Percentiles rank a stretch among this genome's conserved stretches.
Evolutionary conservation across 1,140 invertebrate genomes (phyloP).

Genomic region (Bombus waltoni): DNA sequence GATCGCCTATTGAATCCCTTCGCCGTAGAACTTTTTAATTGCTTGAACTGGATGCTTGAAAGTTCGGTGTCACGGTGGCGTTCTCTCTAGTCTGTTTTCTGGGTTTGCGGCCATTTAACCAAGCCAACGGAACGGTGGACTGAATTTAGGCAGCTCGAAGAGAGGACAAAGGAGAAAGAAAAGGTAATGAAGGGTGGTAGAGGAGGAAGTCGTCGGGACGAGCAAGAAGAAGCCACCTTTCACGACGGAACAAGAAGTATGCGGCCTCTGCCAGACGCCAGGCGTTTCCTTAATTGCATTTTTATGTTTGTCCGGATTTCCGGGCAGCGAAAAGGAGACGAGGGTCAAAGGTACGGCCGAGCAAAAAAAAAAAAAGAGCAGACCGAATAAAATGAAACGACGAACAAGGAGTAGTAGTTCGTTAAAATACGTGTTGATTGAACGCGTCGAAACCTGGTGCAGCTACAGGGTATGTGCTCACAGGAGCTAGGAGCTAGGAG

Average conservation of each 20-base stretch:
- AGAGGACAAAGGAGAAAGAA: neutral
- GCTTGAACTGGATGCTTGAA: neutral
- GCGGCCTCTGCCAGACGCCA: constrained; percentile 54
- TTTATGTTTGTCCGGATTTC: constrained; percentile 77
- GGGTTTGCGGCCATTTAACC: constrained; percentile 25
- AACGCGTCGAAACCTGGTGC: neutral
- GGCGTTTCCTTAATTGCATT: constrained; percentile 81
- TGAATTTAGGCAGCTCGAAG: constrained; percentile 31
- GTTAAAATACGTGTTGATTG: constrained; percentile 55
- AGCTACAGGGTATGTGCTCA: neutral
- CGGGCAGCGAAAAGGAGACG: constrained; percentile 50
- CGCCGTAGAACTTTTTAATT: constrained; percentile 27
- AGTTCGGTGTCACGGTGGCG: neutral
- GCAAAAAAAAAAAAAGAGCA: rapidly evolving
- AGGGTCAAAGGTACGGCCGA: neutral
- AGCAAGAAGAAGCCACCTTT: constrained; percentile 46
- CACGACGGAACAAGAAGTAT: constrained; percentile 16
- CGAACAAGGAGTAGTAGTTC: constrained; percentile 38
- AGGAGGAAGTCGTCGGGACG: neutral
- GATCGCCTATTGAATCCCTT: constrained; percentile 18
- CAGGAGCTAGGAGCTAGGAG: neutral
- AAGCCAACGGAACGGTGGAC: constrained; percentile 12
- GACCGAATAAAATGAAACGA: constrained; percentile 3
- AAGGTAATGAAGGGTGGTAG: constrained; percentile 28
- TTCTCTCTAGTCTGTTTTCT: neutral